phyloP scores from a whole-genome alignment of 2,113 vertebrate species.

The Stigmatopora argus region DNA sequence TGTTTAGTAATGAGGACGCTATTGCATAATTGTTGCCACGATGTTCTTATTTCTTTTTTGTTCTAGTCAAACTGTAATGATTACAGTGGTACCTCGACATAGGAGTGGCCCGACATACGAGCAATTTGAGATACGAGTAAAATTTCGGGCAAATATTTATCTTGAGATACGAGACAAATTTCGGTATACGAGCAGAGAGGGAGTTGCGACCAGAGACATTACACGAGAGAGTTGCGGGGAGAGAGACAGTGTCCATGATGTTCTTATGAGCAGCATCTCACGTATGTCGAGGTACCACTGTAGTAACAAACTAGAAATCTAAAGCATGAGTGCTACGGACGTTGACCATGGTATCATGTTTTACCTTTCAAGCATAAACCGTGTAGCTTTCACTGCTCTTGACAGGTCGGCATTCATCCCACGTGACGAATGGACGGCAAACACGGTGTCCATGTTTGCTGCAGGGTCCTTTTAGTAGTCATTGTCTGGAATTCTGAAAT shows the following conservation, averaged over 20 bases:
- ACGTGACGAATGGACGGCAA: conserved; percentile 23
- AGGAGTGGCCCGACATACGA: too few relatives aligned
- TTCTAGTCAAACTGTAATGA: conserved; percentile 14
- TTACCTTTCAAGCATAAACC: conserved; percentile 29
- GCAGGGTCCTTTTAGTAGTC: conserved; percentile 40
- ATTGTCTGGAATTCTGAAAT: conserved; percentile 40
- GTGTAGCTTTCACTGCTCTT: conserved; percentile 7
- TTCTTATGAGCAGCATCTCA: too few relatives aligned
- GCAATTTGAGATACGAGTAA: too few relatives aligned
- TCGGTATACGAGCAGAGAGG: too few relatives aligned
- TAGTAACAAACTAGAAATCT: too few relatives aligned
- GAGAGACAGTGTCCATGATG: too few relatives aligned
- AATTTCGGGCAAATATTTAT: too few relatives aligned
- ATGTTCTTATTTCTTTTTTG: conserved; percentile 33
- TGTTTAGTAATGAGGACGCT: neutral
- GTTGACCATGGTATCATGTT: conserved; percentile 38
- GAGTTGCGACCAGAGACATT: too few relatives aligned
- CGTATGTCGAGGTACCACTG: too few relatives aligned
- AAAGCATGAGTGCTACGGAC: neutral
- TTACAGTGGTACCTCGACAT: conserved; percentile 18
- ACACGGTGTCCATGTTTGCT: conserved; percentile 24
- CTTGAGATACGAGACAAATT: too few relatives aligned
- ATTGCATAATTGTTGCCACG: conserved; percentile 43
- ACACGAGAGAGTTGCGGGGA: too few relatives aligned
- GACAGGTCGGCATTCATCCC: conserved; percentile 32